Evolutionary conservation across 2,888 invertebrate genomes (phyloP), one percentile per base, ranked within the genome.

Genomic region (Tiliacea citrago): DNA sequence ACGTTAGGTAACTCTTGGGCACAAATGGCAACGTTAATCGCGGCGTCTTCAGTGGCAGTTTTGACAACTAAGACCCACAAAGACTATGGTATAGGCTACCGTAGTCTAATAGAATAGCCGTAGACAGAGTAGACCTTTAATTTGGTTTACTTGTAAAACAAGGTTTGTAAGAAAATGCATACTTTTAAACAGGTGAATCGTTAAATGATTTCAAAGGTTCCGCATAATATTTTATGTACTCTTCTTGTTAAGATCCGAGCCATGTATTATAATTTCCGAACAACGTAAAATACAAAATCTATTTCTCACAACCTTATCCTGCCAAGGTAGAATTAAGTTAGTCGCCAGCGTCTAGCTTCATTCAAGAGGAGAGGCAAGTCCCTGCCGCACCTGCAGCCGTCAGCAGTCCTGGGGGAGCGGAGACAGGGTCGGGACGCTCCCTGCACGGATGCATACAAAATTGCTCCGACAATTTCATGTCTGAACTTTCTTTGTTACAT

Each of bases 221-320:
- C 13, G 1, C 24, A 2, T 53, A 0, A 16, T 35, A n/a, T n/a
- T n/a, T n/a, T n/a, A n/a, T 42, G 24, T 1, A 47, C 2, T 68
- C 21, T 4, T n/a, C 8, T 60, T 9, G 9, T 42, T 8, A 58
- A 58, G 8, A 29, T 2, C 0, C 16, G 12, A 18, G 42, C 8
- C 57, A 9, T 51, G 16, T 9, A 39, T 39, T 2, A 35, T 6
- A 45, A 24, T 45, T 60, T 68, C 10, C 13, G 5, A 51, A n/a
- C 29, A 51, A 13, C 16, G 12, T 49, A 57, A 45, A 60, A 68
- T 47, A 58, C 12, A 7, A 68, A 68, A 42, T 62, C 4, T 61
- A 55, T 51, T 62, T 66, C n/a, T n/a, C n/a, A 80, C 24, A 60
- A 69, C 57, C 42, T 61, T 66, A 69, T 58, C 42, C 35, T 21